Conservation (phyloP, 2,113 vertebrate genomes). For the Anolis carolinensis region DNA sequence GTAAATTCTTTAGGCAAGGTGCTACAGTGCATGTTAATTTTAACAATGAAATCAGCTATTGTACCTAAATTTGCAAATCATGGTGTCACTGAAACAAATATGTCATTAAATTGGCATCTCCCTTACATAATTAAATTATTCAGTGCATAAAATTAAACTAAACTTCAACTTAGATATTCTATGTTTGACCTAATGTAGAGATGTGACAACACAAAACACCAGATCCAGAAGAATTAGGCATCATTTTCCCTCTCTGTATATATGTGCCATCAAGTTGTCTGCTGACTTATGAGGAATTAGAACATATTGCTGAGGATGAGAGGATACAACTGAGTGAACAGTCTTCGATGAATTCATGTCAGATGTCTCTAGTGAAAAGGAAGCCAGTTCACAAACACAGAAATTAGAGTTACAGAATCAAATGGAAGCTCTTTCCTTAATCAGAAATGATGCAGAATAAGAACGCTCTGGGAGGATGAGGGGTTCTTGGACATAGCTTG, state of each 20-base stretch:
- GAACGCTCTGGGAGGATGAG: too few species aligned
- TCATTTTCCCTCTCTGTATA: background rate
- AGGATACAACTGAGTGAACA: too few species aligned
- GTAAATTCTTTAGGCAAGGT: background rate
- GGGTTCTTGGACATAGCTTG: too few species aligned
- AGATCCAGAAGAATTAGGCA: background rate
- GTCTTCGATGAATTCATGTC: too few species aligned
- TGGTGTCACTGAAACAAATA: background rate
- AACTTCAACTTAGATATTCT: background rate
- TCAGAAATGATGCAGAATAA: too few species aligned
- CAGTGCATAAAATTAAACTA: conserved; percentile 37
- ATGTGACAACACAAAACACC: background rate
- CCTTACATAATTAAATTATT: conserved; percentile 27
- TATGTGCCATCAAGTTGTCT: too few species aligned
- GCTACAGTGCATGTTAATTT: background rate
- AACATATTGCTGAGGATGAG: too few species aligned
- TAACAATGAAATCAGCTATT: background rate
- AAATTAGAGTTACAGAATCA: too few species aligned
- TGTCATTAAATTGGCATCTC: conserved; percentile 50
- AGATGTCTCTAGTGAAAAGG: too few species aligned
- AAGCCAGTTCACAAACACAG: too few species aligned
- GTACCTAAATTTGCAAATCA: background rate
- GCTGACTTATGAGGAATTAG: too few species aligned
- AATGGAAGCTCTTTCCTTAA: too few species aligned
- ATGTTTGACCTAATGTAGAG: background rate